These are phyloP conservation scores for Drosophila planitibia DNA, from an alignment of 2,888 invertebrate species.

Conservation along the genomic window DNA sequence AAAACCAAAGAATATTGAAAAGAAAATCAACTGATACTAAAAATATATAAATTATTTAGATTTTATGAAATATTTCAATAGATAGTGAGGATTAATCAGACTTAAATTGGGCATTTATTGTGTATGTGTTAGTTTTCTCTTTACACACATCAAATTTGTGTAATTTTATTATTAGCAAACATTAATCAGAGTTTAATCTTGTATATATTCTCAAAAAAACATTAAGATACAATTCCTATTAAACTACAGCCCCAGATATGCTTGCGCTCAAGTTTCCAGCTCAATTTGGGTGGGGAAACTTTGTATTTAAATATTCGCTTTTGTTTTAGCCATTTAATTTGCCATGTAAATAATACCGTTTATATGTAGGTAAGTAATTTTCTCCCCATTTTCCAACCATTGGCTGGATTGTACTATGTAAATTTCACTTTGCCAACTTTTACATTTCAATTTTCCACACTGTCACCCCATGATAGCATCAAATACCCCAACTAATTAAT, in stretches of 20 bases:
- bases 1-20: background rate
- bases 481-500: slow-evolving; percentile 82
- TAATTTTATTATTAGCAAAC: background rate
- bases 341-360: slow-evolving; percentile 36
- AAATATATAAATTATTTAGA: slow-evolving; percentile 2
- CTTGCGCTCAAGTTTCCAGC: background rate
- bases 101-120: background rate
- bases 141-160: slow-evolving; percentile 47
- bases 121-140: background rate
- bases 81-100: background rate
- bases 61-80: background rate
- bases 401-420: slow-evolving; percentile 52
- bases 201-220: background rate
- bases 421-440: slow-evolving; percentile 65
- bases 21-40: background rate
- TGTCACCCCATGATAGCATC: slow-evolving; percentile 67
- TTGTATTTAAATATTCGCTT: slow-evolving; percentile 18
- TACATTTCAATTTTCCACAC: slow-evolving; percentile 66
- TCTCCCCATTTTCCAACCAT: slow-evolving; percentile 8
- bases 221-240: background rate
- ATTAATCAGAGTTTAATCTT: no score
- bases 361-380: slow-evolving; percentile 22
- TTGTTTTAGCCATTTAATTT: slow-evolving; percentile 32
- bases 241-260: background rate
- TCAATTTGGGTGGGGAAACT: slow-evolving; percentile 12